Evolutionary conservation across 1,140 invertebrate genomes (phyloP).

Genomic region (Danaus melanippus): DNA sequence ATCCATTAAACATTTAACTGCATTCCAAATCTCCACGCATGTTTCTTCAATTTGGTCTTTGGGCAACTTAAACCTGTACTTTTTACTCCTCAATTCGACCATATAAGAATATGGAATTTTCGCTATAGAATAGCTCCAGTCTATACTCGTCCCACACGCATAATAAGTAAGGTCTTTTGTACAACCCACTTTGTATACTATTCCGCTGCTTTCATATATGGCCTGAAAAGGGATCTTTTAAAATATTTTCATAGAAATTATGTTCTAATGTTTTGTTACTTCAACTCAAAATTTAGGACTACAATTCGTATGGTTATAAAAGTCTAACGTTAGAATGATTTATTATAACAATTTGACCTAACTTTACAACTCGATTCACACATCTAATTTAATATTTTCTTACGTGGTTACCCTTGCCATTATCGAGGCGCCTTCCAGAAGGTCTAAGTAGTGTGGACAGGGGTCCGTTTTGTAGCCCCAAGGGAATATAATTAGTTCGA

Average conservation of each 20-base stretch:
- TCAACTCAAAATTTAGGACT: too few species aligned
- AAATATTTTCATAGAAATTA: background rate
- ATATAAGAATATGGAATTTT: constrained; percentile 79
- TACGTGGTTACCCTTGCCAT: constrained; percentile 61
- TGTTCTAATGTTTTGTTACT: too few species aligned
- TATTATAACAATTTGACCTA: background rate
- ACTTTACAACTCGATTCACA: background rate
- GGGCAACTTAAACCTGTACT: constrained; percentile 79
- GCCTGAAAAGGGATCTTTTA: constrained; percentile 35
- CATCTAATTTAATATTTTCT: constrained; percentile 30
- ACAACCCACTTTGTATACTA: constrained; percentile 55
- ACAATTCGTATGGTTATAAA: too few species aligned
- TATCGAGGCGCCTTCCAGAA: constrained; percentile 62
- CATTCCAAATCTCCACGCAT: constrained; percentile 78
- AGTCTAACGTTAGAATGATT: too few species aligned
- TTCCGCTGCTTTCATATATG: constrained; percentile 48
- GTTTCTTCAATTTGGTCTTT: constrained; percentile 78
- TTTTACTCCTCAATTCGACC: constrained; percentile 78
- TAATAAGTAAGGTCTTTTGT: constrained; percentile 63
- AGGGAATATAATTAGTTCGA: constrained; percentile 88
- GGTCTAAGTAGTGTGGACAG: constrained; percentile 79
- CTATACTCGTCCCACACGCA: constrained; percentile 78
- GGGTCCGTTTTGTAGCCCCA: constrained; percentile 83
- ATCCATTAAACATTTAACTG: constrained; percentile 74
- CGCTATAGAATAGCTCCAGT: constrained; percentile 78